A percentile compares a stretch with the other conserved stretches of the same genome.
Conservation (phyloP, 2,888 invertebrate species). For the Bombylius major region DNA sequence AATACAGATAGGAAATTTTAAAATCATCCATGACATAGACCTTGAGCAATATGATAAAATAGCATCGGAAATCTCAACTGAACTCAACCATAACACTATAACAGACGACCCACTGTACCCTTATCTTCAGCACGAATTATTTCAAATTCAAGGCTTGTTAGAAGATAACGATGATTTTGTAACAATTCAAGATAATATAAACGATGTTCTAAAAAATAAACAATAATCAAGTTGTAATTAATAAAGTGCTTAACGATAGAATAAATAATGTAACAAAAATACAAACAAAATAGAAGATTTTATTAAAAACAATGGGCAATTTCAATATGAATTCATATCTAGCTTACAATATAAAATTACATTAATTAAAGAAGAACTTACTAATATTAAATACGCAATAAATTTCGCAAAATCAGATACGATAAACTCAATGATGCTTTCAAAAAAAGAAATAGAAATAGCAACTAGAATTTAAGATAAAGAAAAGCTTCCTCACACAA, state of each 20-base stretch:
- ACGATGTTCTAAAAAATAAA: constrained; percentile 2
- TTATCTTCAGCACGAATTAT: neutral
- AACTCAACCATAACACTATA: neutral
- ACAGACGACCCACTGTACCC: too few species aligned
- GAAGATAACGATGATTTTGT: neutral
- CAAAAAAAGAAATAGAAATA: constrained; percentile 8
- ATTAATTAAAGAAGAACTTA: too few species aligned
- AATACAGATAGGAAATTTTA: constrained; percentile 1
- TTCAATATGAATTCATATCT: neutral
- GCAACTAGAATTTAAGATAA: constrained; percentile 9
- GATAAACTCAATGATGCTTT: constrained; percentile 12
- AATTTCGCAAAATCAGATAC: constrained; percentile 10
- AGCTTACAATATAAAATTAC: constrained; percentile 3
- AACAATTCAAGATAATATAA: neutral
- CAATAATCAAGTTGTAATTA: constrained; percentile 4
- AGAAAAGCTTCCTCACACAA: constrained; percentile 12
- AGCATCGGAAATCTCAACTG: neutral
- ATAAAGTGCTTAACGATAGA: constrained; percentile 3
- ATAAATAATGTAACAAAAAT: constrained; percentile 4
- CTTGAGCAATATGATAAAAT: neutral
- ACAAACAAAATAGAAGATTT: neutral
- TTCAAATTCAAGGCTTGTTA: neutral
- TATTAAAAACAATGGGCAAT: neutral
- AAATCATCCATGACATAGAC: neutral
- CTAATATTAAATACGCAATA: constrained; percentile 11